phyloP scores from a whole-genome alignment of 2,113 vertebrate genomes.

The Aptenodytes forsteri region DNA sequence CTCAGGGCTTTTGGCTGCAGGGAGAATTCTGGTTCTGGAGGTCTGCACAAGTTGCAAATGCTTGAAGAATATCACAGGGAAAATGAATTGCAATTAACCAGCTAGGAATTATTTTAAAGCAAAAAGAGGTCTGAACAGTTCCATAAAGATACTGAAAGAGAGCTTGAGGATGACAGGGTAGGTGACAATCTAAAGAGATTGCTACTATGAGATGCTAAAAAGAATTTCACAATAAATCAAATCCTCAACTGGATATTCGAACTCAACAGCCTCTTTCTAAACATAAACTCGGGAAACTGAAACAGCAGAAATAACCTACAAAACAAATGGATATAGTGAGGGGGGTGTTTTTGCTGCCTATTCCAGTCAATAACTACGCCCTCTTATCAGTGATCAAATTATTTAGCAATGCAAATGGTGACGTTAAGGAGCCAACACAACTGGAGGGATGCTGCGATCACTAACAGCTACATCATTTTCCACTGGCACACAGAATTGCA shows the following conservation, averaged over 20 bases:
- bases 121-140: neutral
- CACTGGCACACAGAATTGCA: neutral
- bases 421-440: neutral
- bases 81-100: conserved; percentile 3
- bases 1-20: neutral
- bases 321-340: neutral
- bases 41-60: neutral
- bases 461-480: neutral
- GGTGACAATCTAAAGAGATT: neutral
- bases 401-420: neutral
- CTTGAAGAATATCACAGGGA: neutral
- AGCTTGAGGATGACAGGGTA: neutral
- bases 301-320: neutral
- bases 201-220: neutral
- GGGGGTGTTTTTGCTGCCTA: neutral
- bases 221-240: neutral
- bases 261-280: neutral
- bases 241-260: neutral
- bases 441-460: neutral
- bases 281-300: neutral
- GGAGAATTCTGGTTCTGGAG: conserved; percentile 19
- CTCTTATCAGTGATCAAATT: neutral
- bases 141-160: neutral
- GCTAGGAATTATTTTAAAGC: neutral
- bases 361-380: neutral